These are phyloP conservation scores for Myxocyprinus asiaticus DNA, from an alignment of 2,113 vertebrate species.

Conservation along the genomic window DNA sequence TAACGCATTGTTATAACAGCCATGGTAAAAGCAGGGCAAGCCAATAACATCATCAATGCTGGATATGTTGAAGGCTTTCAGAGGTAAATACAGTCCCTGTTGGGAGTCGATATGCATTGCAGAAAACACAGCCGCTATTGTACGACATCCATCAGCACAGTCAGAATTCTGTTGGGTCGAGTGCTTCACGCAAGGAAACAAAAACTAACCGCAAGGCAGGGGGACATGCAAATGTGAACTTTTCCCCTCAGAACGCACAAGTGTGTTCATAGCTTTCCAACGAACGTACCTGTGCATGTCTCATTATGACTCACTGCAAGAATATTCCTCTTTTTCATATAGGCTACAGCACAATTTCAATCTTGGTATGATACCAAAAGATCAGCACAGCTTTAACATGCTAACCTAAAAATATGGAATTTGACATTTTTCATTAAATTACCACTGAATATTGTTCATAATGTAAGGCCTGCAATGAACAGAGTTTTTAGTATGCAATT, in stretches of 20 bases:
- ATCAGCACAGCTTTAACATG: not conserved
- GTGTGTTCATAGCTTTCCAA: not conserved
- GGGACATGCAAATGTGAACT: constrained; percentile 49
- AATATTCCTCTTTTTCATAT: not conserved
- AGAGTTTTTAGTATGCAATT: not conserved
- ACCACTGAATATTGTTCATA: not conserved
- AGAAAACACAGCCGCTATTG: constrained; percentile 21
- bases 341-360: not conserved
- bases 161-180: not conserved
- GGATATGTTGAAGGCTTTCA: constrained; percentile 22
- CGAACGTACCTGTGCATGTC: not conserved
- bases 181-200: constrained; percentile 29
- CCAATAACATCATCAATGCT: constrained; percentile 1
- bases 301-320: not conserved
- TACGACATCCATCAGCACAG: constrained; percentile 12
- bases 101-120: constrained; percentile 29
- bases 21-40: constrained; percentile 15
- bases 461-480: not conserved
- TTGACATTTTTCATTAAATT: not conserved
- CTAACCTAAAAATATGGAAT: not conserved
- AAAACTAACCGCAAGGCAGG: constrained; percentile 7
- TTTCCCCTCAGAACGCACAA: constrained; percentile 21
- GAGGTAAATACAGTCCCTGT: constrained; percentile 22
- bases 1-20: not conserved
- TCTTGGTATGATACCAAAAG: no score